Evolutionary conservation across 2,888 invertebrate species (phyloP).

Genomic region (Pelosia muscerda): DNA sequence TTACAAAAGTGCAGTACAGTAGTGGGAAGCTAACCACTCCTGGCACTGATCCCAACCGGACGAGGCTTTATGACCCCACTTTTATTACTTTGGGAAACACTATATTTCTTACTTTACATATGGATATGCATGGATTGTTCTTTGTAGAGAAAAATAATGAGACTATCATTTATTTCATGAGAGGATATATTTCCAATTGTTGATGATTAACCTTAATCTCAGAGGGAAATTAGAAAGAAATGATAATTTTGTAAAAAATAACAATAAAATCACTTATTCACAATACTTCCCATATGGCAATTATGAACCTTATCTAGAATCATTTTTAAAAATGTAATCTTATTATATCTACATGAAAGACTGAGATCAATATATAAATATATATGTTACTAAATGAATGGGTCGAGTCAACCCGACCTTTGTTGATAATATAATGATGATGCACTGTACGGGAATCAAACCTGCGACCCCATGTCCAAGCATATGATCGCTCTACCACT

Average conservation of each 20-base stretch:
- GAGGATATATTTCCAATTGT: not conserved
- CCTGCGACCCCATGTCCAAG: not conserved
- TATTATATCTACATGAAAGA: no score
- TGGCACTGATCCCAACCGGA: conserved; percentile 81
- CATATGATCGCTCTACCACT: not conserved
- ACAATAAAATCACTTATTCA: no score
- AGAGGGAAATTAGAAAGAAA: no score
- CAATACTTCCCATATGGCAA: no score
- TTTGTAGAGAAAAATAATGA: conserved; percentile 16
- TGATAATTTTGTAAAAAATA: no score
- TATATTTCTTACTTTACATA: conserved; percentile 69
- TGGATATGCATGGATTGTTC: conserved; percentile 38
- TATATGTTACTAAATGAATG: no score
- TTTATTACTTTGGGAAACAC: conserved; percentile 84
- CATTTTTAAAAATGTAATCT: no score
- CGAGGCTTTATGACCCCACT: conserved; percentile 76
- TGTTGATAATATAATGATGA: not conserved
- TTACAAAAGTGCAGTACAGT: conserved; percentile 33
- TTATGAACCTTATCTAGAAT: no score
- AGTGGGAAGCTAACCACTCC: conserved; percentile 60
- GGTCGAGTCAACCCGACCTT: no score
- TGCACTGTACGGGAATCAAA: not conserved
- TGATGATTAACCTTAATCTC: no score
- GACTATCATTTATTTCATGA: conserved; percentile 9
- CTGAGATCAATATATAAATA: no score